These are phyloP conservation scores for Scaptomyza tumidula DNA, from an alignment of 2,888 invertebrate genomes.

Conservation along the genomic window DNA sequence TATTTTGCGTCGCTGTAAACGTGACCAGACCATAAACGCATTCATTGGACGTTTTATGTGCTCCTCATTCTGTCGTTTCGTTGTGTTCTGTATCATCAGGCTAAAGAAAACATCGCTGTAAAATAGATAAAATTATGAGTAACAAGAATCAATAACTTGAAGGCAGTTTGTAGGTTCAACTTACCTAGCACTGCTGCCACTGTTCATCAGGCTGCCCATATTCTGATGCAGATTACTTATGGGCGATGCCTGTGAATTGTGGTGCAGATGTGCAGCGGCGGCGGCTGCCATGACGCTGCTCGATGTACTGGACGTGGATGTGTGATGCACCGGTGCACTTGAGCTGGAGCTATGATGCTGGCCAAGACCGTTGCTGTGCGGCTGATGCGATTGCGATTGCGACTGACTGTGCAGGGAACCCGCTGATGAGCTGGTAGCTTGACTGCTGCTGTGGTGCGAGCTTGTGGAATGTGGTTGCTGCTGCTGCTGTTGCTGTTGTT, in stretches of 20 bases:
- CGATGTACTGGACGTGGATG: constrained; percentile 74
- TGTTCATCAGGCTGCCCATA: constrained; percentile 84
- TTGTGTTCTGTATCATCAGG: constrained; percentile 85
- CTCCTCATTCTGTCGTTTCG: constrained; percentile 88
- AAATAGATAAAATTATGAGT: background rate
- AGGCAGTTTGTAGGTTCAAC: constrained; percentile 10
- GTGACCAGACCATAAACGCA: constrained; percentile 99
- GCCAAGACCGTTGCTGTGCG: constrained; percentile 69
- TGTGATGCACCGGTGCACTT: constrained; percentile 62
- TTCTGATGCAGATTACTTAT: constrained; percentile 84
- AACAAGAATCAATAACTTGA: too few species aligned
- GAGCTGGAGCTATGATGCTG: constrained; percentile 63
- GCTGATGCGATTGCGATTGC: constrained; percentile 61
- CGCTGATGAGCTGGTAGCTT: constrained; percentile 45
- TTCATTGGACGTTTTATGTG: constrained; percentile 99
- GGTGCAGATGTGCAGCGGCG: constrained; percentile 82
- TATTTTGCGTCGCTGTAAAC: constrained; percentile 96
- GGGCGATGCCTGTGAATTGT: constrained; percentile 83
- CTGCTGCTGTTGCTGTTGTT: constrained; percentile 32
- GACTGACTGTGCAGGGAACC: constrained; percentile 56
- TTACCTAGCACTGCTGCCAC: constrained; percentile 84
- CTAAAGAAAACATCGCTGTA: constrained; percentile 84
- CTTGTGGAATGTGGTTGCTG: constrained; percentile 49
- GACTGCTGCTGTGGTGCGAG: constrained; percentile 59
- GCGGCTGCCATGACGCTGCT: constrained; percentile 81